Percentiles rank a stretch among this genome's conserved stretches.
Evolutionary conservation across 2,888 invertebrate species (phyloP).

Genomic region (Cenopis cana): DNA sequence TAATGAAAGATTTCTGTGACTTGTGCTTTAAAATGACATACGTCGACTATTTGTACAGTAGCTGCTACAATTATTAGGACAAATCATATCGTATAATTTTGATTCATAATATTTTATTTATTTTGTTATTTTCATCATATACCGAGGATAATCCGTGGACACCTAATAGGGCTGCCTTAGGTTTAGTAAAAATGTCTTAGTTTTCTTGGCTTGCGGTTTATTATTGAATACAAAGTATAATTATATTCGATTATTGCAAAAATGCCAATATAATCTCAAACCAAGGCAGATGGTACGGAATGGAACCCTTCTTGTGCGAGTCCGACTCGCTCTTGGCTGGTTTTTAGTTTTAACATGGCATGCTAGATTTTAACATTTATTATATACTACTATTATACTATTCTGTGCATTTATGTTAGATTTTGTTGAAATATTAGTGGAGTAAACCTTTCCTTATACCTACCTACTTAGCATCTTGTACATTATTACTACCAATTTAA

Average conservation of each 20-base stretch:
- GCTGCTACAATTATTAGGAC: not conserved
- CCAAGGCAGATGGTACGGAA: too few relatives aligned
- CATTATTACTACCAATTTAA: not conserved
- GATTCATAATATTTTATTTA: not conserved
- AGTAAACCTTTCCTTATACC: not conserved
- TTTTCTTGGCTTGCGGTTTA: too few relatives aligned
- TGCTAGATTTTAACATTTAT: not conserved
- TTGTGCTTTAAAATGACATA: not conserved
- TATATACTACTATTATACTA: too few relatives aligned
- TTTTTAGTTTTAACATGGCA: too few relatives aligned
- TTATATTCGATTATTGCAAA: too few relatives aligned
- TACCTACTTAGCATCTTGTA: conserved; percentile 1
- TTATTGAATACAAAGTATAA: too few relatives aligned
- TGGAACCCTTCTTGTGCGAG: too few relatives aligned
- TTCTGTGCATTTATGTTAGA: not conserved
- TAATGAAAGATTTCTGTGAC: not conserved
- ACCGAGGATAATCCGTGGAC: too few relatives aligned
- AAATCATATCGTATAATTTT: not conserved
- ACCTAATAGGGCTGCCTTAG: too few relatives aligned
- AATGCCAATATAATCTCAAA: too few relatives aligned
- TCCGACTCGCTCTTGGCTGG: too few relatives aligned
- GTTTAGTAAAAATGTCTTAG: too few relatives aligned
- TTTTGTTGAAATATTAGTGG: not conserved
- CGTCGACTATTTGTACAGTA: not conserved
- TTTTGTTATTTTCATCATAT: not conserved